Base-by-base conservation (phyloP, 2,113 vertebrate species). In the Grallaria varia region DNA sequence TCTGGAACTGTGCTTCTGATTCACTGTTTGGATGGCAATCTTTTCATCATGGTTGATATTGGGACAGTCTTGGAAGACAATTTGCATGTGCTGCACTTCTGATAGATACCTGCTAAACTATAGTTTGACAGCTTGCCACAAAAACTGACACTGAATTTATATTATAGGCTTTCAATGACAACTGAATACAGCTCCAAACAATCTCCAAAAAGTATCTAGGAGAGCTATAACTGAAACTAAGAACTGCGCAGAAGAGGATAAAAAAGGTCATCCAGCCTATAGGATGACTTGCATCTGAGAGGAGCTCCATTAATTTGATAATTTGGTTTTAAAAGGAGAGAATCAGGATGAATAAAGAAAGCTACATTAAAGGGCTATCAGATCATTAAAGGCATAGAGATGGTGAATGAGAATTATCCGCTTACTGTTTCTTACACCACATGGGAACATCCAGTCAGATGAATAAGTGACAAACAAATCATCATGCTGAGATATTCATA, bases 381-480 rank as follows among this genome's bases (percentile, higher is more conserved):
- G 25, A 33, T 50, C 15, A 25, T 56, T 50, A 76, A 55, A 28
- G 33, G 31, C 19, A 15, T 59, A 31, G 52, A 84, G 16, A 31
- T 59, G 12, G 27, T 42, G 30, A 82, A 79, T 0, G 3, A 17
- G 18, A 10, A 93, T 11, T 4, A 37, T 37, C 35, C 5, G 0
- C 23, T 50, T 33, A 13, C 22, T 79, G 3, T 45, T 91, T 68
- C 63, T 81, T 23, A 69, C 6, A 73, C 22, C 8, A 28, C 10
- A 15, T 20, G 12, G 18, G 35, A 82, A 63, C 33, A 86, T 33
- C 17, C 6, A 76, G 30, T 60, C 39, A 91, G 64, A 68, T 40
- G 28, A 80, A 68, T 62, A 83, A 89, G 56, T 3, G 87, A 31
- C 86, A 95, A 90, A 92, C 56, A 78, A 95, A 92, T 87, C 67